These are phyloP conservation scores for Polymixis flavicincta DNA, from an alignment of 2,888 invertebrate species.

Conservation along the genomic window DNA sequence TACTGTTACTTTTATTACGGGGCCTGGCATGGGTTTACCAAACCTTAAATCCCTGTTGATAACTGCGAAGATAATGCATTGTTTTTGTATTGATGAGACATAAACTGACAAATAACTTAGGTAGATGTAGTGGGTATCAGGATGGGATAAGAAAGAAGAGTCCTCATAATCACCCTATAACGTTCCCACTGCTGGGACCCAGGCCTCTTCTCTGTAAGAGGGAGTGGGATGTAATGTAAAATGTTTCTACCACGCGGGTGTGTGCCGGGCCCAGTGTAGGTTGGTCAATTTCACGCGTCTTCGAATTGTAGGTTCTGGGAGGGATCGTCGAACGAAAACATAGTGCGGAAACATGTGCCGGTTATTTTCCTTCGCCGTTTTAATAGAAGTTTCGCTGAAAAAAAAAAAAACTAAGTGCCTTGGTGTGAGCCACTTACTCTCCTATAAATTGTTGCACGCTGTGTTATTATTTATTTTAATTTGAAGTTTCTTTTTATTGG, in stretches of 20 bases:
- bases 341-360: too few relatives aligned
- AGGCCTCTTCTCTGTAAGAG: not conserved
- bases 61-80: not conserved
- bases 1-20: conserved; percentile 15
- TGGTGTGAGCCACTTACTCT: not conserved
- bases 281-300: not conserved
- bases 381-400: not conserved
- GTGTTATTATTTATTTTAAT: not conserved
- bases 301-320: not conserved
- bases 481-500: too few relatives aligned
- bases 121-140: not conserved
- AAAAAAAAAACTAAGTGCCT: not conserved
- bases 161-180: not conserved
- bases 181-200: not conserved
- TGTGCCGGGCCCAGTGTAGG: too few relatives aligned
- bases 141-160: not conserved
- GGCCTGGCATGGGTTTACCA: not conserved
- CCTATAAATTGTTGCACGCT: not conserved
- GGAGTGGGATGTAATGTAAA: too few relatives aligned
- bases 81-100: not conserved
- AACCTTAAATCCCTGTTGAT: not conserved
- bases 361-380: not conserved
- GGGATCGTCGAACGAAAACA: too few relatives aligned
- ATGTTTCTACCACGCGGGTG: not conserved
- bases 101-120: not conserved